Evolutionary conservation across 1,140 invertebrate genomes (phyloP).

Genomic region (Drosophila tristis): DNA sequence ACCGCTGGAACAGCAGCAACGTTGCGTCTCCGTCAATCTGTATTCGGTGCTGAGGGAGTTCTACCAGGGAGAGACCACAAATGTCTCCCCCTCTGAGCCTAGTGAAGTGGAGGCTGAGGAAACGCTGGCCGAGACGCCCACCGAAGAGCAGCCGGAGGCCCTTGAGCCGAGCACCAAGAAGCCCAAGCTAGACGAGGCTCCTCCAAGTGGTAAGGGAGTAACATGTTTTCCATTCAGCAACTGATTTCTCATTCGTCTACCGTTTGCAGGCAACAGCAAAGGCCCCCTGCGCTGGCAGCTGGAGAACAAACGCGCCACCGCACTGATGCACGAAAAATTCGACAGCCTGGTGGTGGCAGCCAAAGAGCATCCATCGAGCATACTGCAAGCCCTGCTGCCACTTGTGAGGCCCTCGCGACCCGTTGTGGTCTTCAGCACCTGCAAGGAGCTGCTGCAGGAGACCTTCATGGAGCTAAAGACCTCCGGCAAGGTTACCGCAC

Average conservation of each 20-base stretch:
- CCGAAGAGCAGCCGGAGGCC: conserved; percentile 59
- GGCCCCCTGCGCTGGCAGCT: conserved; percentile 54
- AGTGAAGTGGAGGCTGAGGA: not conserved
- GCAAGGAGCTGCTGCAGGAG: conserved; percentile 92
- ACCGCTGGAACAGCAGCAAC: conserved; percentile 87
- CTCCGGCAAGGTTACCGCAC: conserved; percentile 88
- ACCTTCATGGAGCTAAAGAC: conserved; percentile 91
- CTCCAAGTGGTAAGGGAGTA: conserved; percentile 11
- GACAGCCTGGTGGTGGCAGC: conserved; percentile 92
- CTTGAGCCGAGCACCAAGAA: conserved; percentile 68
- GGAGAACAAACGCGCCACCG: conserved; percentile 87
- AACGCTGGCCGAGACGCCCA: conserved; percentile 19
- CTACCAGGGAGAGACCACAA: conserved; percentile 82
- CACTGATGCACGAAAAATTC: conserved; percentile 87
- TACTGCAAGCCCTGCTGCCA: conserved; percentile 89
- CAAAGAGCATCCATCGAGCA: conserved; percentile 93
- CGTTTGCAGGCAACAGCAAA: conserved; percentile 30
- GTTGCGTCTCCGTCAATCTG: conserved; percentile 89
- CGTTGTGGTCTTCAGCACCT: conserved; percentile 92
- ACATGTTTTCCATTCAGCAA: not conserved
- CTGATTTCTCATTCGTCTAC: too few species aligned
- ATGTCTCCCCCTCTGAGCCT: not conserved
- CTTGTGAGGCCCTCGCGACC: conserved; percentile 92
- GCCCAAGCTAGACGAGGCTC: conserved; percentile 74
- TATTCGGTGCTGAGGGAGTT: conserved; percentile 89